These are phyloP conservation scores for Hyperoplus immaculatus DNA, from an alignment of 2,797 vertebrate species.

Conservation along the genomic window DNA sequence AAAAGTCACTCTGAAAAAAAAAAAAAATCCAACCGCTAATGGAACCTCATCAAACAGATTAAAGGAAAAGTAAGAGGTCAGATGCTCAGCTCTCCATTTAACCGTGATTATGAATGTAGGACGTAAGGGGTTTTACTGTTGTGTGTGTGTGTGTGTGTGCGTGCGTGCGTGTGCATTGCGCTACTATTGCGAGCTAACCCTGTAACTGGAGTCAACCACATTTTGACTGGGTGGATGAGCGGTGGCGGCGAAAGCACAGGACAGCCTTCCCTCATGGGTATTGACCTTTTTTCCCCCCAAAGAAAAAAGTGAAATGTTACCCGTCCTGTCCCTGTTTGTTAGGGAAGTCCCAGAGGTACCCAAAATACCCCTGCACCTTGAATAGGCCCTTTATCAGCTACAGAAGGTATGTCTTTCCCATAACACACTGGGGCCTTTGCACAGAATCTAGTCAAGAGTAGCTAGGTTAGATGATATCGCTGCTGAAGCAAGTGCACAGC, in stretches of 20 bases:
- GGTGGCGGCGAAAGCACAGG: slow-evolving; percentile 1
- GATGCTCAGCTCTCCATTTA: slow-evolving; percentile 45
- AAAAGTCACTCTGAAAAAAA: slow-evolving; percentile 27
- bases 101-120: slow-evolving; percentile 68
- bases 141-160: slow-evolving; percentile 2
- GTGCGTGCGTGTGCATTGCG: slow-evolving; percentile 1
- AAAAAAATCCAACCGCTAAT: slow-evolving; percentile 41
- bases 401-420: slow-evolving; percentile 75
- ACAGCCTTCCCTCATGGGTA: slow-evolving; percentile 34
- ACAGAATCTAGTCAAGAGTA: slow-evolving; percentile 59
- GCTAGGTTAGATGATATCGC: slow-evolving; percentile 77
- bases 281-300: slow-evolving; percentile 72
- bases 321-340: slow-evolving; percentile 35
- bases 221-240: slow-evolving; percentile 37
- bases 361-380: slow-evolving; percentile 62
- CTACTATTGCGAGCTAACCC: slow-evolving; percentile 29
- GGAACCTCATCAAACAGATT: slow-evolving; percentile 64
- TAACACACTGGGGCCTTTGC: slow-evolving; percentile 64
- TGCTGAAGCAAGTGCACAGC: slow-evolving; percentile 66
- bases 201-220: slow-evolving; percentile 36
- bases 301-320: slow-evolving; percentile 78
- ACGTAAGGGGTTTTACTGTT: slow-evolving; percentile 49
- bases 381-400: slow-evolving; percentile 77
- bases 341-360: slow-evolving; percentile 53
- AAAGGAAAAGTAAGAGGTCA: slow-evolving; percentile 56